Percentiles rank a stretch among this genome's conserved stretches.
phyloP scores from a whole-genome alignment of 2,888 invertebrate genomes.

The Agonopterix subpropinquella region DNA sequence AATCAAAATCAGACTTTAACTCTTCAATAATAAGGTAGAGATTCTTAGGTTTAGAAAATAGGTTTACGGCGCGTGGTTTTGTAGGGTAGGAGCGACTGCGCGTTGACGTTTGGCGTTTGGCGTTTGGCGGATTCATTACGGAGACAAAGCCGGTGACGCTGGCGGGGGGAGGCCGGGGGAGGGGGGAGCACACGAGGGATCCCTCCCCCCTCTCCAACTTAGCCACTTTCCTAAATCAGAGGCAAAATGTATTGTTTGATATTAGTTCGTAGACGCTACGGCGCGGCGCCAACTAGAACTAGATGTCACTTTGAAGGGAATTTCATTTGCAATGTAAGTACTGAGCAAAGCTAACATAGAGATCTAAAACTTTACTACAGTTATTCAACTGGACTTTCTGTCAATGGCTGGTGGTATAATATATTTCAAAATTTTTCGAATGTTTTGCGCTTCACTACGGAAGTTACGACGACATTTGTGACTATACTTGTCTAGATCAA shows the following conservation, averaged over 20 bases:
- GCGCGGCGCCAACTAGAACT: background rate
- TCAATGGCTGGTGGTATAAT: no score
- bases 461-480: no score
- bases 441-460: no score
- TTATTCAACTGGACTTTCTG: no score
- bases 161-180: slow-evolving; percentile 18
- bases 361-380: no score
- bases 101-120: slow-evolving; percentile 64
- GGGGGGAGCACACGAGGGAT: slow-evolving; percentile 14
- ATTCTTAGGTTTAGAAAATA: slow-evolving; percentile 32
- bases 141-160: slow-evolving; percentile 55
- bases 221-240: slow-evolving; percentile 72
- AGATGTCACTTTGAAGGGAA: background rate
- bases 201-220: slow-evolving; percentile 23
- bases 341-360: background rate
- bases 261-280: slow-evolving; percentile 24
- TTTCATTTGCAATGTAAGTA: no score
- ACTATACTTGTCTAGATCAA: no score
- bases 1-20: slow-evolving; percentile 15
- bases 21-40: slow-evolving; percentile 26
- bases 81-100: slow-evolving; percentile 48
- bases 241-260: slow-evolving; percentile 55
- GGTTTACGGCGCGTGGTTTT: slow-evolving; percentile 53
- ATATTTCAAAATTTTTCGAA: no score
- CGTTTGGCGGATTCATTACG: slow-evolving; percentile 73